Percentiles rank a stretch among this genome's conserved stretches.
Evolutionary conservation across 2,113 vertebrate genomes (phyloP).

Genomic region (Pachypanchax playfairii): DNA sequence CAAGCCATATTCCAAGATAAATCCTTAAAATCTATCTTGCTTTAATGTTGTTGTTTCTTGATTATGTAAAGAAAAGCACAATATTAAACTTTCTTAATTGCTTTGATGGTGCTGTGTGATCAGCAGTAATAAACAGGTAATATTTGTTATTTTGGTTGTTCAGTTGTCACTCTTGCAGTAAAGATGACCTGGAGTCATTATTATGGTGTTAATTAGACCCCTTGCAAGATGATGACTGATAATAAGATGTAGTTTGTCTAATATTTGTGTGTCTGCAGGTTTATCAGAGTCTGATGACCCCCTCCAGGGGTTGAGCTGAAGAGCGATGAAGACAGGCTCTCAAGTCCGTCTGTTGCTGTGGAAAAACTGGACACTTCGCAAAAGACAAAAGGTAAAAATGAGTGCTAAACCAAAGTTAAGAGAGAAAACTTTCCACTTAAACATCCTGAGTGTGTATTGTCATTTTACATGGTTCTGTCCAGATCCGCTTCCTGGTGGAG

Average conservation of each 20-base stretch:
- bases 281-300: conserved; percentile 65
- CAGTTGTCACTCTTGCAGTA: no score
- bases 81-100: no score
- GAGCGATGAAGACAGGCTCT: conserved; percentile 83
- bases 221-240: not conserved
- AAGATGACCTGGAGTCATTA: not conserved
- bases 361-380: conserved; percentile 97
- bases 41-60: no score
- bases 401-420: not conserved
- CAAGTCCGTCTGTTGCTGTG: conserved; percentile 93
- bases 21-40: no score
- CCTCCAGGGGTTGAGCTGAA: conserved; percentile 58
- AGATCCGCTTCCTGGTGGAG: conserved; percentile 94
- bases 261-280: conserved; percentile 47
- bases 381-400: conserved; percentile 90
- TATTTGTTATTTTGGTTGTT: no score
- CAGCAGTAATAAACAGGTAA: no score
- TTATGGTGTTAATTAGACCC: not conserved
- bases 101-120: no score
- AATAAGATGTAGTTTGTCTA: conserved; percentile 1
- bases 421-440: no score
- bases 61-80: no score
- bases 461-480: conserved; percentile 18
- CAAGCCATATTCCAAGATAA: no score
- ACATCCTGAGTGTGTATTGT: not conserved